Evolutionary conservation across 2,888 invertebrate species (phyloP).

Genomic region (Limnephilus marmoratus): DNA sequence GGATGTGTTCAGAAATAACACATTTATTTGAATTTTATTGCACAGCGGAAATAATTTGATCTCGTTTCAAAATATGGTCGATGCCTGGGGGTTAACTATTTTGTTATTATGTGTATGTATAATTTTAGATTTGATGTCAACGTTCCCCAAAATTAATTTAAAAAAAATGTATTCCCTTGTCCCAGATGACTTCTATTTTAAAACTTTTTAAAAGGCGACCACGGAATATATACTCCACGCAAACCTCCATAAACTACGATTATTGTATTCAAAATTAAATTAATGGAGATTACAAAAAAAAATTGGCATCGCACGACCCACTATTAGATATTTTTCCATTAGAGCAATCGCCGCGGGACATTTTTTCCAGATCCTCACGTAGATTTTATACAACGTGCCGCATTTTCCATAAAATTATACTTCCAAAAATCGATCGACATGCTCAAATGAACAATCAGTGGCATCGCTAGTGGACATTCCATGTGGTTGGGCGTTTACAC

Average conservation of each 20-base stretch:
- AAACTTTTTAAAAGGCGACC: not conserved
- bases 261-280: not conserved
- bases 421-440: not conserved
- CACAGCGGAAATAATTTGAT: no score
- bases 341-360: not conserved
- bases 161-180: not conserved
- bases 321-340: not conserved
- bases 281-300: not conserved
- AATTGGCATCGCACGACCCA: not conserved
- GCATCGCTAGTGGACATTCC: no score
- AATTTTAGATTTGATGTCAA: no score
- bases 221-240: not conserved
- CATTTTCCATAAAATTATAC: not conserved
- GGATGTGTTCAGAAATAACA: no score
- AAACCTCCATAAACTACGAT: not conserved
- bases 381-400: not conserved
- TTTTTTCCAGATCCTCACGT: not conserved
- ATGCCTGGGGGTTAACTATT: no score
- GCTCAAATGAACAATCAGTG: no score
- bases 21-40: no score
- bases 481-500: no score
- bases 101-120: no score
- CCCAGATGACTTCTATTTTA: not conserved
- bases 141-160: no score
- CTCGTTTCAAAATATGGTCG: no score